Conservation (phyloP, 2,797 vertebrate species). For the Eutrigla gurnardus region DNA sequence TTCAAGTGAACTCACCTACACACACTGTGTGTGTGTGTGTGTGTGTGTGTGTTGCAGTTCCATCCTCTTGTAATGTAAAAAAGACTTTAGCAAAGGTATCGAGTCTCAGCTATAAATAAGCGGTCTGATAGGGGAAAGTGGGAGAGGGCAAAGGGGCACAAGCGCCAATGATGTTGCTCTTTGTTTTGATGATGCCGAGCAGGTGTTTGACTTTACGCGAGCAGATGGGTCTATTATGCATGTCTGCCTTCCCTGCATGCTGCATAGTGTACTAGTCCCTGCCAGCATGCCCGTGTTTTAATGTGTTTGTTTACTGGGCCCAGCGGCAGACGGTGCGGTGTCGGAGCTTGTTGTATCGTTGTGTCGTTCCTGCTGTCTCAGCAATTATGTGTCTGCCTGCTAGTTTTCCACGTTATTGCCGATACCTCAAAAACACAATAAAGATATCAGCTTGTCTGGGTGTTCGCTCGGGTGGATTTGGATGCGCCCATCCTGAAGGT, state of each 20-base stretch:
- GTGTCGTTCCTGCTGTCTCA: constrained; percentile 63
- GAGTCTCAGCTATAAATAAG: constrained; percentile 3
- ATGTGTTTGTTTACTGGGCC: constrained; percentile 74
- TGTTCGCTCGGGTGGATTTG: constrained; percentile 23
- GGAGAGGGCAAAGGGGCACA: constrained; percentile 46
- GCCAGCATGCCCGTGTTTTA: constrained; percentile 65
- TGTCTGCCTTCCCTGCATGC: constrained; percentile 59
- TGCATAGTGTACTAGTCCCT: constrained; percentile 49
- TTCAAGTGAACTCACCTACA: constrained; percentile 18
- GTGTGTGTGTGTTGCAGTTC: constrained; percentile 3
- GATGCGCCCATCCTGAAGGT: not conserved
- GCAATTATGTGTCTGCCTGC: constrained; percentile 36
- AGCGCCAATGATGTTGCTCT: constrained; percentile 59
- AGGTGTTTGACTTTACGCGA: constrained; percentile 74
- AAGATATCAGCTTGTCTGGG: not conserved
- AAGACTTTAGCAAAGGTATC: no score
- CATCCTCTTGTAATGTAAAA: not conserved
- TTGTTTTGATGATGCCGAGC: constrained; percentile 69
- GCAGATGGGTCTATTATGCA: constrained; percentile 75
- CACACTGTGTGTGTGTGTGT: not conserved
- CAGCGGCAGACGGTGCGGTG: constrained; percentile 62
- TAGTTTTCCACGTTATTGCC: constrained; percentile 35
- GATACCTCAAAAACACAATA: constrained; percentile 4
- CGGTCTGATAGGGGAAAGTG: not conserved
- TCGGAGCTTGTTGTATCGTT: constrained; percentile 58